Base-by-base conservation (phyloP, 1,140 invertebrate genomes). In the Atta cephalotes region DNA sequence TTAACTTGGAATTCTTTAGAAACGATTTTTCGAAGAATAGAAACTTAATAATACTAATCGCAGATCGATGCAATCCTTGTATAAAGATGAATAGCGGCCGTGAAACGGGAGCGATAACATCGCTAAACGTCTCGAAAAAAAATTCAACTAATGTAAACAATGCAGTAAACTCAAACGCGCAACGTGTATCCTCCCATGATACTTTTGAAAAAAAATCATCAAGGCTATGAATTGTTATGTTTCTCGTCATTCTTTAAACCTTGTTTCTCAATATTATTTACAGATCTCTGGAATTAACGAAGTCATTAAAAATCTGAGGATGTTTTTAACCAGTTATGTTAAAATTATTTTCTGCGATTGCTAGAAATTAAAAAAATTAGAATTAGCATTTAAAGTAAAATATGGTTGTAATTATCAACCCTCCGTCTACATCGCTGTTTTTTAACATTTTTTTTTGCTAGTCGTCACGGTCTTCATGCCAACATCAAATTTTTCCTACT, bases 61-160 rank as follows among this genome's bases (percentile, higher is more conserved):
- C 35, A 51, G 1, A 1, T 21, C 16, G 25, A 25, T 18, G 18
- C 3, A 21, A 25, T 9, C 9, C 12, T 79, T 79, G 14, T 51
- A 10, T 31, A 28, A 18, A 16, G 18, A 31, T n/a, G 6, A 53
- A 65, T 28, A 3, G 2, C 16, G 9, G 21, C 25, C 16, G 58
- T 25, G 60, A 65, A 49, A 31, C 10, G 21, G 12, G 6, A 16
- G 39, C 25, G 60, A 31, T 66, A 68, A 53, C 63, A 31, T 51
- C 18, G n/a, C 31, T 6, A 31, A 66, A 16, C 9, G 12, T 0
- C 7, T 16, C 45, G 28, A 14, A 39, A 2, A 80, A 68, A 39
- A 35, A 66, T 28, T 49, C 4, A 16, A 51, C 25, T 66, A 53
- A 53, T n/a, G 39, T 53, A 80, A 80, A 68, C 28, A 68, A 53